Conservation (phyloP, 2,797 vertebrate species). For the Liasis olivaceus region DNA sequence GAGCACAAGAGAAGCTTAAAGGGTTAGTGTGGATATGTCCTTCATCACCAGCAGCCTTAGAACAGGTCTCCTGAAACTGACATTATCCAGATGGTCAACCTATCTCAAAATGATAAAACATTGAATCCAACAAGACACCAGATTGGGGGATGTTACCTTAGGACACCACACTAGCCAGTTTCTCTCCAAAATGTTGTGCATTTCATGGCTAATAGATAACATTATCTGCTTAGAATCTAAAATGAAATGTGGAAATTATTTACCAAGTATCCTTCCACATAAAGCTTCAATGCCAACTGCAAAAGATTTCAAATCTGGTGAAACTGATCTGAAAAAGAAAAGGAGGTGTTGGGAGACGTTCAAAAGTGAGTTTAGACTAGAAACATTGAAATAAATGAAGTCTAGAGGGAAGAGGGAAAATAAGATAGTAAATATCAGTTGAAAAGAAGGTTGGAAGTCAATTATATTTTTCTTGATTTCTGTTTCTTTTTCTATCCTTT, state of each 20-base stretch:
- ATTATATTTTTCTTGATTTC: not conserved
- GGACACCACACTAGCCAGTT: not conserved
- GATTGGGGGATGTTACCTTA: not conserved
- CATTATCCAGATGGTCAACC: not conserved
- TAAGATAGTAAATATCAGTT: not conserved
- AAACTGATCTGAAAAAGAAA: slow-evolving; percentile 61
- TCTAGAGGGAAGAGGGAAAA: not conserved
- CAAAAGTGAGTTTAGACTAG: not conserved
- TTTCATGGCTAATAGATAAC: not conserved
- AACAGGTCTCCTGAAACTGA: not conserved
- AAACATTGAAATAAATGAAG: not conserved
- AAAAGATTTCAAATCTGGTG: slow-evolving; percentile 69
- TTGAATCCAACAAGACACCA: not conserved
- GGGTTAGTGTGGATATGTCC: not conserved
- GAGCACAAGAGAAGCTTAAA: not conserved
- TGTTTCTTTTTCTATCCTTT: not conserved
- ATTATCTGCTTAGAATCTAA: not conserved
- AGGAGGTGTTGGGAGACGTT: not conserved
- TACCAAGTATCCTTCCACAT: slow-evolving; percentile 67
- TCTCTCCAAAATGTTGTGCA: not conserved
- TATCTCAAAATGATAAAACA: not conserved
- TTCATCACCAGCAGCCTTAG: not conserved
- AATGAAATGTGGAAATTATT: not conserved
- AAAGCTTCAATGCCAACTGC: slow-evolving; percentile 69
- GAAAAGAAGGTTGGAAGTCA: not conserved